A percentile compares a stretch with the other conserved stretches of the same genome.
These are phyloP conservation scores for Oreochromis grahami DNA, from an alignment of 2,797 vertebrate genomes.

Conservation along the genomic window DNA sequence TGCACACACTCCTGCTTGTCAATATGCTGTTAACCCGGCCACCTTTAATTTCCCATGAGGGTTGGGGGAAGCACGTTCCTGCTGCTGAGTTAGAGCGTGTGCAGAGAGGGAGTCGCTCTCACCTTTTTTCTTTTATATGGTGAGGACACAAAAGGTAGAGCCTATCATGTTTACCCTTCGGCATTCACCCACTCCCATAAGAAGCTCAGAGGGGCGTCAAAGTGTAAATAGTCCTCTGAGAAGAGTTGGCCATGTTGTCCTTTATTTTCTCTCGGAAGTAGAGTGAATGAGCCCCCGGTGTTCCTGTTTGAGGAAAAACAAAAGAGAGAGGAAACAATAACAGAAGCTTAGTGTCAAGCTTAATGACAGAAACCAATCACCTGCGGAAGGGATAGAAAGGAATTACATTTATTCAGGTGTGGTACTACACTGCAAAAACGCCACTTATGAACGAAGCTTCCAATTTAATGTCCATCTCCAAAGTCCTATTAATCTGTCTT, in stretches of 20 bases:
- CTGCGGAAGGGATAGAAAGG: background rate
- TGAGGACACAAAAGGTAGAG: conserved; percentile 47
- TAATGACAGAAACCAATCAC: conserved; percentile 5
- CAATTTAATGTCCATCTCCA: background rate
- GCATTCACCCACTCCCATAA: conserved; percentile 26
- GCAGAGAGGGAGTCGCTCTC: conserved; percentile 44
- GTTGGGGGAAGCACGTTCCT: conserved; percentile 21
- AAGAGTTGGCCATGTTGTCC: conserved; percentile 4
- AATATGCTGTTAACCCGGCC: conserved; percentile 49
- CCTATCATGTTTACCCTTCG: conserved; percentile 41
- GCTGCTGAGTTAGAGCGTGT: conserved; percentile 36
- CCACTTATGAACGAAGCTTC: background rate
- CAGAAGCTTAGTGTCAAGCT: background rate
- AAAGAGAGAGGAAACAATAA: conserved; percentile 25
- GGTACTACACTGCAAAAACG: background rate
- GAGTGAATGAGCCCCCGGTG: conserved; percentile 7
- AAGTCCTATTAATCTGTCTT: background rate
- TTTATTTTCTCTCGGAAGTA: conserved; percentile 41
- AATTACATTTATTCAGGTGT: background rate
- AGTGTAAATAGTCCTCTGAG: conserved; percentile 29
- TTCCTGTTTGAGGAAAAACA: conserved; percentile 33
- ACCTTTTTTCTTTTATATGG: conserved; percentile 47
- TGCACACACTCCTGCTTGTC: conserved; percentile 43
- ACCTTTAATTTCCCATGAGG: conserved; percentile 64
- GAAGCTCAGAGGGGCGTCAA: conserved; percentile 13